phyloP scores from a whole-genome alignment of 2,888 invertebrate species.

The Seira musarum region DNA sequence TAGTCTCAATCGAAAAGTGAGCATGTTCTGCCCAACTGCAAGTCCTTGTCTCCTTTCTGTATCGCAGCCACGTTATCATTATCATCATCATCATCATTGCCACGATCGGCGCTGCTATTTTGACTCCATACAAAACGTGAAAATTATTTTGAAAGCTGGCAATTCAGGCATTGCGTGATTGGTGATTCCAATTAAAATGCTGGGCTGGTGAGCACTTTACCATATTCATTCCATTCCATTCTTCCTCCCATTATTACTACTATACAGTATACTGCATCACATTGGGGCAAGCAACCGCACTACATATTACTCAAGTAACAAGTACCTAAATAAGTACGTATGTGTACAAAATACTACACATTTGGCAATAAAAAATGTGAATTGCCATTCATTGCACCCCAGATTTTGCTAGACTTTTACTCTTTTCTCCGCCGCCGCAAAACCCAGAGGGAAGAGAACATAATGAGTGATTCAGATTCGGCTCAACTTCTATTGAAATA shows the following conservation, averaged over 20 bases:
- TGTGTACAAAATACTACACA: not conserved
- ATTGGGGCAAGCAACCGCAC: too few relatives aligned
- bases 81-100: not conserved
- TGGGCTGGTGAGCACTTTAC: not conserved
- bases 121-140: conserved; percentile 26
- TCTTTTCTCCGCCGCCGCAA: not conserved
- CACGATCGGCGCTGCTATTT: not conserved
- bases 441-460: too few relatives aligned
- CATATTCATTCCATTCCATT: too few relatives aligned
- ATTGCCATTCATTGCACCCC: not conserved
- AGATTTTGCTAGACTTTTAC: not conserved
- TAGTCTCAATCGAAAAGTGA: conserved; percentile 37
- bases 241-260: too few relatives aligned
- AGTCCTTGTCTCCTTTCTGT: conserved; percentile 49
- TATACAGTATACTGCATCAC: too few relatives aligned
- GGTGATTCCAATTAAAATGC: conserved; percentile 53
- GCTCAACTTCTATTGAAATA: conserved; percentile 50
- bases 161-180: conserved; percentile 56
- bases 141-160: conserved; percentile 48
- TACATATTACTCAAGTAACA: not conserved
- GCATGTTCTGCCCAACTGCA: conserved; percentile 10
- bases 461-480: too few relatives aligned
- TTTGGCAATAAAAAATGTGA: not conserved
- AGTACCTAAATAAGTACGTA: too few relatives aligned
- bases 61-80: not conserved